These are phyloP conservation scores for Urocynchramus pylzowi DNA, from an alignment of 2,113 vertebrate species.

Conservation along the genomic window DNA sequence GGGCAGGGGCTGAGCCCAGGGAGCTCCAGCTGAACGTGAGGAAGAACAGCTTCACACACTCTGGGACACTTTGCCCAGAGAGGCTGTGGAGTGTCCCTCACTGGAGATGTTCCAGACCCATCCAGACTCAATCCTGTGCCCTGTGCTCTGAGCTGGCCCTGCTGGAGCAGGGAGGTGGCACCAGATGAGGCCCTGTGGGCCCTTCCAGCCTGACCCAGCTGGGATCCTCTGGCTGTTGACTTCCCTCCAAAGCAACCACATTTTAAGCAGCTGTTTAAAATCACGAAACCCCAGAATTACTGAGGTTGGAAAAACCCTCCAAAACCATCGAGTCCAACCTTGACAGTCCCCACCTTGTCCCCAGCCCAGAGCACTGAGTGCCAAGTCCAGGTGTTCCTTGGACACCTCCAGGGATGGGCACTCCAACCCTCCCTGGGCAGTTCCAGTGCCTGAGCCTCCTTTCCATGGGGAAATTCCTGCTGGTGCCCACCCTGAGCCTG, in stretches of 20 bases:
- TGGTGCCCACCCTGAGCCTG: rapidly evolving
- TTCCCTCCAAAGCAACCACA: neutral
- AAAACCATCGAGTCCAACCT: rapidly evolving
- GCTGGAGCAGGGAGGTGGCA: neutral
- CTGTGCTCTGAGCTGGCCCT: neutral
- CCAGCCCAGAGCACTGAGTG: neutral
- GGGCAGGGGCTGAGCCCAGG: neutral
- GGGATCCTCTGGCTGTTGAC: neutral
- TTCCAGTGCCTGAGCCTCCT: rapidly evolving
- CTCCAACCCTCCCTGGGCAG: neutral
- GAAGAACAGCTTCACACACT: neutral
- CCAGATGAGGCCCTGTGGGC: neutral
- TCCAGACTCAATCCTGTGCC: neutral
- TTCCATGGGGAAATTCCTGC: rapidly evolving
- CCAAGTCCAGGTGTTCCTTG: rapidly evolving
- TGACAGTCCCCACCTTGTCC: neutral
- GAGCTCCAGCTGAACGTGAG: neutral
- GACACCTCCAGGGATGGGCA: neutral
- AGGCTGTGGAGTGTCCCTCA: neutral
- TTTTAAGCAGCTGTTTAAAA: neutral
- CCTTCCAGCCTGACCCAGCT: neutral
- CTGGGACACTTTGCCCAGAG: neutral
- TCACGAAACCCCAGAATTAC: neutral
- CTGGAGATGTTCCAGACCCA: neutral
- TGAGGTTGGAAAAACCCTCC: neutral